Evolutionary conservation across 2,113 vertebrate species (phyloP).

Genomic region (Nyctibius bracteatus): DNA sequence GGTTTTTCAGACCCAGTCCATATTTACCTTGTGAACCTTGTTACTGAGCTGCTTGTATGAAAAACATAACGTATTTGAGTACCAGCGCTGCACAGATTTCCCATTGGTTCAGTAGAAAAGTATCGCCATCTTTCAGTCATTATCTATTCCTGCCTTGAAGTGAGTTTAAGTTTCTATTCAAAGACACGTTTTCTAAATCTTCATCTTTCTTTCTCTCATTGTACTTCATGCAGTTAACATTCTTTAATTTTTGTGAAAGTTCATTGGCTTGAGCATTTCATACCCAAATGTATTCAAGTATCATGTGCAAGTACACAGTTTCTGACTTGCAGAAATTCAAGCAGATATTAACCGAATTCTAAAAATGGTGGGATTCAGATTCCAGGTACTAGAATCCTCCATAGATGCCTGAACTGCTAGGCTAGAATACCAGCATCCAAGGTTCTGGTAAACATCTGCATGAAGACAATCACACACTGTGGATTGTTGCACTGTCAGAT

Average conservation of each 20-base stretch:
- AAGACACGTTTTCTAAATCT: not conserved
- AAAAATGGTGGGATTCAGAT: not conserved
- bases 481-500: not conserved
- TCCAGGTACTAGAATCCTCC: not conserved
- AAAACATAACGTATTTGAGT: accelerated
- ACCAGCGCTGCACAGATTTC: not conserved
- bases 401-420: not conserved
- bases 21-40: not conserved
- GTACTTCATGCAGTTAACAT: not conserved
- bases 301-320: not conserved
- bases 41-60: not conserved
- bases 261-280: not conserved
- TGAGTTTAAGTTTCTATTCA: not conserved
- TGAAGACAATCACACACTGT: not conserved
- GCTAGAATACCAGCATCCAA: not conserved
- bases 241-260: not conserved
- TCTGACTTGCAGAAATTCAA: not conserved
- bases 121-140: not conserved
- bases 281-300: not conserved
- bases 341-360: not conserved
- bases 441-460: not conserved
- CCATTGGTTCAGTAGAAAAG: not conserved
- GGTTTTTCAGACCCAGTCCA: not conserved
- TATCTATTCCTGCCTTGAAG: not conserved
- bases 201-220: not conserved